Evolutionary conservation across 1,140 invertebrate genomes (phyloP), one percentile per base, ranked within the genome.

Genomic region (Trachymyrmex septentrionalis): DNA sequence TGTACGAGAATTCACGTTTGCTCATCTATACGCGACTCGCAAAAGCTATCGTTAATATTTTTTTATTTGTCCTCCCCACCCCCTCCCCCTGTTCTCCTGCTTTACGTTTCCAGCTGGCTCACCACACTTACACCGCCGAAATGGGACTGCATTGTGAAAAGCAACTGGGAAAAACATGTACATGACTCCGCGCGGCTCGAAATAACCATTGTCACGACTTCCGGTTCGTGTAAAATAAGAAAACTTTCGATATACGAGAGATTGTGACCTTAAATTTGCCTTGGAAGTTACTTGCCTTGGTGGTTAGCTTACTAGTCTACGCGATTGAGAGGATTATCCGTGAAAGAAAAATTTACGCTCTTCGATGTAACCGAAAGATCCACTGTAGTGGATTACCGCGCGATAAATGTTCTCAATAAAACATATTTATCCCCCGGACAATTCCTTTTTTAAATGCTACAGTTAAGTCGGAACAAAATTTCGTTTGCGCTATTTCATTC

Each of bases 11-110:
- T 44, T 27, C 50, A 9, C 50, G 48, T 27, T 24, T 24, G 38
- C 53, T 69, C 57, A 63, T 63, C 30, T 27, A 55, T 48, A 75
- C 38, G 5, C 9, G 38, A 7, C 5, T 66, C 27, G 81, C 57
- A 80, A 81, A 59, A 88, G 77, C 85, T 87, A 81, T 90, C 81
- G 81, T 87, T 92, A 92, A 92, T 93, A 92, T 92, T 93, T 92
- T 92, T 93, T 92, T 91, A 92, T 91, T 88, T 90, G 82, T 80
- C 85, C 53, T n/a, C n/a, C n/a, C n/a, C n/a, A n/a, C n/a, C n/a
- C n/a, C n/a, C n/a, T n/a, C n/a, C 50, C 71, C 69, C n/a, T 55
- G 59, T 88, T 85, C 21, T 82, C 59, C 48, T 73, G 87, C 87
- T 77, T 87, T 86, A 73, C 87, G 69, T 86, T 91, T 88, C 84